Evolutionary conservation across 2,888 invertebrate genomes (phyloP).

Genomic region (Beris chalybata): DNA sequence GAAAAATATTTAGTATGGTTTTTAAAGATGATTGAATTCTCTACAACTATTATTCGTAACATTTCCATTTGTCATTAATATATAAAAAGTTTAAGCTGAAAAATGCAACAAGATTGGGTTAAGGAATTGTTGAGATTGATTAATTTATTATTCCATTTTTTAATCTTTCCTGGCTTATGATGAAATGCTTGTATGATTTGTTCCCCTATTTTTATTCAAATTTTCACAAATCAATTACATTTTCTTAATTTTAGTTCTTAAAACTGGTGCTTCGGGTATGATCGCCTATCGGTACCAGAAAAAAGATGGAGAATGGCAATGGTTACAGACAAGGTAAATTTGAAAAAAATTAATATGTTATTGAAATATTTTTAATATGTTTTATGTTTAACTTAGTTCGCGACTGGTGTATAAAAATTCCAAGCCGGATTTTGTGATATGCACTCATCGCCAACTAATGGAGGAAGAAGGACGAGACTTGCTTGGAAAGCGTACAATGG

Average conservation of each 20-base stretch:
- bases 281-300: constrained; percentile 97
- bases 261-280: constrained; percentile 98
- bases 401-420: constrained; percentile 98
- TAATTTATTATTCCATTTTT: too few relatives aligned
- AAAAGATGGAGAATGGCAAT: constrained; percentile 93
- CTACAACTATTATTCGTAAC: too few relatives aligned
- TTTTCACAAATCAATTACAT: constrained; percentile 29
- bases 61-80: too few relatives aligned
- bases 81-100: too few relatives aligned
- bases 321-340: constrained; percentile 82
- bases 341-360: neutral
- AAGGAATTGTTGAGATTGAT: too few relatives aligned
- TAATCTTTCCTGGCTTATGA: too few relatives aligned
- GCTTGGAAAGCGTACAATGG: constrained; percentile 96
- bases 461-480: constrained; percentile 98
- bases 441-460: constrained; percentile 98
- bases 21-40: too few relatives aligned
- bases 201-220: too few relatives aligned
- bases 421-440: constrained; percentile 98
- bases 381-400: constrained; percentile 65
- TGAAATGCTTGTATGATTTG: too few relatives aligned
- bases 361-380: neutral
- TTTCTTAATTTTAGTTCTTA: constrained; percentile 73
- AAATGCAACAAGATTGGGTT: too few relatives aligned
- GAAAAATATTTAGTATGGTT: too few relatives aligned